Conservation (phyloP, 2,888 invertebrate species). For the Crepidodera aurea region DNA sequence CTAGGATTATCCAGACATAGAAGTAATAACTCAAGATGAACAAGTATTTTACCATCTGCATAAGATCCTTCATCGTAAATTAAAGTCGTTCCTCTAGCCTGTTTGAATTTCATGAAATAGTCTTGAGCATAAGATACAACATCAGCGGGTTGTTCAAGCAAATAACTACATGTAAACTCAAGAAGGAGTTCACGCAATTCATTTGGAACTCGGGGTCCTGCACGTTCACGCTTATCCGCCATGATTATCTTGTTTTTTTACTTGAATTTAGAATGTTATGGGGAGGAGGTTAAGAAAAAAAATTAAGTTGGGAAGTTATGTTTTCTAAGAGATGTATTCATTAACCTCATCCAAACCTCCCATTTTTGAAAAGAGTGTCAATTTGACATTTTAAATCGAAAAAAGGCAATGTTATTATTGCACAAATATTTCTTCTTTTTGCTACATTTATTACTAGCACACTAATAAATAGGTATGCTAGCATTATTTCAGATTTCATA, state of each 20-base stretch:
- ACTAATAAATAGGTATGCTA: too few relatives aligned
- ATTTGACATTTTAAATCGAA: neutral
- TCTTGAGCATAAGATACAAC: constrained; percentile 92
- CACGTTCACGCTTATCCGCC: neutral
- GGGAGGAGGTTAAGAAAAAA: neutral
- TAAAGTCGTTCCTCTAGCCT: constrained; percentile 71
- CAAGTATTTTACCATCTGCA: neutral
- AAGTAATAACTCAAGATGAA: too few relatives aligned
- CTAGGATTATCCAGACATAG: too few relatives aligned
- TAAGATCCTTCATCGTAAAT: constrained; percentile 59
- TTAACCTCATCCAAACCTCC: neutral
- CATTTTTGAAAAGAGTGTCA: neutral
- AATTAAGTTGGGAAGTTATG: too few relatives aligned
- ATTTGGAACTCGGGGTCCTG: constrained; percentile 78
- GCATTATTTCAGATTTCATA: too few relatives aligned
- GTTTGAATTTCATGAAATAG: constrained; percentile 86
- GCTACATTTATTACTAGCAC: neutral
- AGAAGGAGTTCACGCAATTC: constrained; percentile 92
- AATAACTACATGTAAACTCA: constrained; percentile 95
- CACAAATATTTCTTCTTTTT: too few relatives aligned
- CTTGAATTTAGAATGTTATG: neutral
- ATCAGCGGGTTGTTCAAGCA: constrained; percentile 91
- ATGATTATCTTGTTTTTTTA: neutral
- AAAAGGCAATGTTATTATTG: too few relatives aligned
- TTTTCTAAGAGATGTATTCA: neutral